Evolutionary conservation across 2,888 invertebrate species (phyloP), one percentile per base, ranked within the genome.

Genomic region (Mythimna impura): DNA sequence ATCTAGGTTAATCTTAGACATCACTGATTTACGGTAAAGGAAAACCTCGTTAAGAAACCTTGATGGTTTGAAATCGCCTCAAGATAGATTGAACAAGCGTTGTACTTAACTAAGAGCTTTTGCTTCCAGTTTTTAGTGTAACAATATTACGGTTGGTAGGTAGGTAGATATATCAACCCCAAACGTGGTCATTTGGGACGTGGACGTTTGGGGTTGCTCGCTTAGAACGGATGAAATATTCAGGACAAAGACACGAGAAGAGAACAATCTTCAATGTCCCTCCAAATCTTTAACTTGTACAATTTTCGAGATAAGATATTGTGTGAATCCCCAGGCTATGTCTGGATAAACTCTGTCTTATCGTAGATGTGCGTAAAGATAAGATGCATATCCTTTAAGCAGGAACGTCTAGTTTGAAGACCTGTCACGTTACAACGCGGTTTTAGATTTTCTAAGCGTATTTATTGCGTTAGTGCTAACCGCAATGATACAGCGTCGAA

Each of bases 401-500:
- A 57, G 54, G 54, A 81, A 66, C 22, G 25, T 10, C 25, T 57
- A 12, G 50, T 36, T 20, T 17, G 17, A 63, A 22, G 30, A 63
- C n/a, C 20, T 36, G 30, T 81, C 66, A 58, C 40, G 40, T 20
- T 55, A 50, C 30, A 61, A 62, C 25, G 14, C n/a, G 52, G 36
- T 61, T 78, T 55, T 43, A 58, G 47, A 34, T 61, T 66, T 67
- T 65, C 66, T 67, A 76, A 54, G 40, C 71, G n/a, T 73, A 30
- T 76, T 72, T 79, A 60, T 66, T 58, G 36, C 20, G 60, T 69
- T 77, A 67, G 25, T 17, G 62, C 30, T 80, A 66, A 86, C 82
- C 82, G 52, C 82, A 80, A 75, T 52, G 52, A 71, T 79, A 73
- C 67, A 64, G 60, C 47, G 43, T 68, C 55, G 50, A 63, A 78